These are phyloP conservation scores for Panzeria rudis DNA, from an alignment of 2,888 invertebrate genomes.

Conservation along the genomic window DNA sequence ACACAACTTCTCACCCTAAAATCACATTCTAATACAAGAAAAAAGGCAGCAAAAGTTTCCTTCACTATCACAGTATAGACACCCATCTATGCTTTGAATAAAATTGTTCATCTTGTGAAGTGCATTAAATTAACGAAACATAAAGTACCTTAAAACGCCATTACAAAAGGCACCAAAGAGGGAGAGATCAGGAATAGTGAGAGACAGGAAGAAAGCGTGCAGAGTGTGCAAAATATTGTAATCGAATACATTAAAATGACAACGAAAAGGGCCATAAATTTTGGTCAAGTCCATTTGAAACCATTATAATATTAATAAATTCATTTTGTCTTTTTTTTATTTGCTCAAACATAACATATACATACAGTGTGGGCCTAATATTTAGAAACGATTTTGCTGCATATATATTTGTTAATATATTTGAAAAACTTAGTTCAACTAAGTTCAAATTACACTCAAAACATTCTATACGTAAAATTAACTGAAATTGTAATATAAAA, in stretches of 20 bases:
- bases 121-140: constrained; percentile 62
- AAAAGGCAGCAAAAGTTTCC: neutral
- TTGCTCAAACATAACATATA: neutral
- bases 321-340: constrained; percentile 19
- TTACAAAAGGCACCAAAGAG: neutral
- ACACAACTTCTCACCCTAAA: constrained; percentile 24
- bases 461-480: too few relatives aligned
- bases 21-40: neutral
- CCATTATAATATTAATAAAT: constrained; percentile 78
- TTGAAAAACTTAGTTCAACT: too few relatives aligned
- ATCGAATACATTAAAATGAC: constrained; percentile 74
- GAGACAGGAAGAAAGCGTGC: neutral
- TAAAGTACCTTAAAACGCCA: constrained; percentile 46
- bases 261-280: constrained; percentile 72
- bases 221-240: constrained; percentile 60
- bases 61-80: neutral
- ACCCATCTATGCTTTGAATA: constrained; percentile 8
- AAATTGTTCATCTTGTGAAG: constrained; percentile 59
- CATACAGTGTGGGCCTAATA: too few relatives aligned
- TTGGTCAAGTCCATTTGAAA: constrained; percentile 74
- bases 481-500: too few relatives aligned
- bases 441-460: too few relatives aligned
- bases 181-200: neutral
- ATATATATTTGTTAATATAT: too few relatives aligned
- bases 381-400: too few relatives aligned